Evolutionary conservation across 2,113 vertebrate species (phyloP).

Genomic region (Myiozetetes cayanensis): DNA sequence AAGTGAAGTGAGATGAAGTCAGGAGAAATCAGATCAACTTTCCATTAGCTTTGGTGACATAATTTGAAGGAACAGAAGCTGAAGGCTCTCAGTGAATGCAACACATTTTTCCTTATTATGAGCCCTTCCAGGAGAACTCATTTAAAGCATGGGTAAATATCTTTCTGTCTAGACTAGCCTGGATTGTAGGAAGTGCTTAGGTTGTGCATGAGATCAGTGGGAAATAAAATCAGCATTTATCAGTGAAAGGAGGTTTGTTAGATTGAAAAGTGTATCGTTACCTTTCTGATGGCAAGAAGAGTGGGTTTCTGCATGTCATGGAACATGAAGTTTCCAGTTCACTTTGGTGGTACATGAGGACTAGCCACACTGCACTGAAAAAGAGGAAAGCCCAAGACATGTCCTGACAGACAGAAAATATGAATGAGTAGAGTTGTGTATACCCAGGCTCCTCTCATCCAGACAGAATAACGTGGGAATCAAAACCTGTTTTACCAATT

Average conservation of each 20-base stretch:
- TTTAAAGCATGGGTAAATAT: neutral
- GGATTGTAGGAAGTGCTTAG: neutral
- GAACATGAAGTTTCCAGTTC: neutral
- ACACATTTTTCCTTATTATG: neutral
- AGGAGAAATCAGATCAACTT: neutral
- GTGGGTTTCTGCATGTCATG: neutral
- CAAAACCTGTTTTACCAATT: neutral
- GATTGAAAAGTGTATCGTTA: neutral
- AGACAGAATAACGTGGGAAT: neutral
- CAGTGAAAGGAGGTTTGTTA: neutral
- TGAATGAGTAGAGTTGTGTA: neutral
- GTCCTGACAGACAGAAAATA: neutral
- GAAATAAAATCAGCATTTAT: neutral
- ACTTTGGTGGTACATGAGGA: neutral
- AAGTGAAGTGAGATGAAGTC: neutral
- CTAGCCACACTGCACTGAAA: neutral
- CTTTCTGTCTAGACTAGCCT: neutral
- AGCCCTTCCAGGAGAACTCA: neutral
- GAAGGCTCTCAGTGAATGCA: neutral
- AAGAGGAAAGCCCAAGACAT: neutral
- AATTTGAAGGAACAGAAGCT: neutral
- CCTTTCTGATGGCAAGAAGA: neutral
- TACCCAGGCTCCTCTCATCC: neutral
- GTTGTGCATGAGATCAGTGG: neutral
- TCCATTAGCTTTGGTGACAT: neutral